These are phyloP conservation scores for Gambusia affinis DNA, from an alignment of 2,113 vertebrate species.

Conservation along the genomic window DNA sequence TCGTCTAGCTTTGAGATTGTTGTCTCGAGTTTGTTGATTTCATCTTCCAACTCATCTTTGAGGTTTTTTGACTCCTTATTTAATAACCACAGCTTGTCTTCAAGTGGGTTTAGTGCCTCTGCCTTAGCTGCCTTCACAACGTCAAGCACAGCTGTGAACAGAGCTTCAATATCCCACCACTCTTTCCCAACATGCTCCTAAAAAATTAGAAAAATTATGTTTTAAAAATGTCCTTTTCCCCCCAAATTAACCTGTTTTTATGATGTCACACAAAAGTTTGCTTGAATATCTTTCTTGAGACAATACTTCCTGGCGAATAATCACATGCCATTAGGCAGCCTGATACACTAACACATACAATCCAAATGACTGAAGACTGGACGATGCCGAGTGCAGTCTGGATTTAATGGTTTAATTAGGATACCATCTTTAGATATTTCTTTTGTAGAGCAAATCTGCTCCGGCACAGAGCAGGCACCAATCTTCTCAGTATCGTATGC, in stretches of 20 bases:
- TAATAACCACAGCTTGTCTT: conserved; percentile 23
- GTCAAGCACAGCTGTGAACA: conserved; percentile 12
- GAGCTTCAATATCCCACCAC: conserved; percentile 26
- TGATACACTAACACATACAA: too few species aligned
- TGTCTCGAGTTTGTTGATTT: conserved; percentile 25
- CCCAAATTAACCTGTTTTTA: neutral
- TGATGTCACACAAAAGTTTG: too few species aligned
- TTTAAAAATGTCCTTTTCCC: neutral
- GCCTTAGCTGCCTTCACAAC: conserved; percentile 36
- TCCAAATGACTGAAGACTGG: too few species aligned
- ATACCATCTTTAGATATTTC: too few species aligned
- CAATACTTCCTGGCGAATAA: too few species aligned
- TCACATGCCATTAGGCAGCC: too few species aligned
- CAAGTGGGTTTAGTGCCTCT: conserved; percentile 30
- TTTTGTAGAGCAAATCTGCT: too few species aligned
- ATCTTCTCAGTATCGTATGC: too few species aligned
- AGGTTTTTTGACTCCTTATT: conserved; percentile 21
- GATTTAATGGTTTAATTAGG: too few species aligned
- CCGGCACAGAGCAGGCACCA: too few species aligned
- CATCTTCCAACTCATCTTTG: conserved; percentile 20
- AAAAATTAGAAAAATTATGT: neutral
- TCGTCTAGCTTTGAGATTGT: conserved; percentile 31
- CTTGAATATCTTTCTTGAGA: too few species aligned
- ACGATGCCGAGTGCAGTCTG: too few species aligned
- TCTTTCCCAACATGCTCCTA: conserved; percentile 57